phyloP scores from a whole-genome alignment of 1,140 invertebrate genomes.

The Goniozus legneri region DNA sequence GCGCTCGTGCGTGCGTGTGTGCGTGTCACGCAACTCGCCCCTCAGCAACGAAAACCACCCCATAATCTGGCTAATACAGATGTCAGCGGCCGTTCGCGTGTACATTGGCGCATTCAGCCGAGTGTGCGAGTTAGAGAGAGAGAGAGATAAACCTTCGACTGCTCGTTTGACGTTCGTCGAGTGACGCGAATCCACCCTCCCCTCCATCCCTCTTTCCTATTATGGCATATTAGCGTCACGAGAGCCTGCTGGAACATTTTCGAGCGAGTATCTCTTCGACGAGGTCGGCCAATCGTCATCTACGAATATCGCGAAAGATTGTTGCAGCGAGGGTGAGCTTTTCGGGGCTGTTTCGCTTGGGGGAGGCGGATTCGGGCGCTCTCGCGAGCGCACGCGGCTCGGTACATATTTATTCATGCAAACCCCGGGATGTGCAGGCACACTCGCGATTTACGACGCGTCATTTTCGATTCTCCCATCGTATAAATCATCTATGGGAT shows the following conservation, averaged over 20 bases:
- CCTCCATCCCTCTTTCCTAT: not conserved
- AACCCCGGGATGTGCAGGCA: conserved; percentile 16
- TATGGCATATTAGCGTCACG: no score
- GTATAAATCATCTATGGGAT: conserved; percentile 25
- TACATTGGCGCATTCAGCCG: no score
- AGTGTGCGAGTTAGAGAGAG: no score
- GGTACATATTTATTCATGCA: conserved; percentile 37
- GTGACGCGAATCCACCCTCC: not conserved
- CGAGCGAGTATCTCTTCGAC: no score
- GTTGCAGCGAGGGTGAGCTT: no score
- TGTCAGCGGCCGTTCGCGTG: conserved; percentile 28
- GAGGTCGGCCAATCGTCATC: no score
- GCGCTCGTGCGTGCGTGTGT: not conserved
- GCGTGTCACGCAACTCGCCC: conserved; percentile 14
- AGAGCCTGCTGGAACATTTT: no score
- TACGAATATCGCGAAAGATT: no score
- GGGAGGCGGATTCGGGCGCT: no score
- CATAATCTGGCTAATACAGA: conserved; percentile 41
- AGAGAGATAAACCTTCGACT: no score
- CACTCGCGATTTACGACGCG: conserved; percentile 27
- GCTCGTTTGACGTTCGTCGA: not conserved
- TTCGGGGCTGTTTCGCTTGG: no score
- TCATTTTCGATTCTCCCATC: conserved; percentile 23
- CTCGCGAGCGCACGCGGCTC: no score
- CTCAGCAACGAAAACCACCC: conserved; percentile 22